Evolutionary conservation across 2,888 invertebrate species (phyloP), one percentile per base, ranked within the genome.

Genomic region (Parnassius mnemosyne): DNA sequence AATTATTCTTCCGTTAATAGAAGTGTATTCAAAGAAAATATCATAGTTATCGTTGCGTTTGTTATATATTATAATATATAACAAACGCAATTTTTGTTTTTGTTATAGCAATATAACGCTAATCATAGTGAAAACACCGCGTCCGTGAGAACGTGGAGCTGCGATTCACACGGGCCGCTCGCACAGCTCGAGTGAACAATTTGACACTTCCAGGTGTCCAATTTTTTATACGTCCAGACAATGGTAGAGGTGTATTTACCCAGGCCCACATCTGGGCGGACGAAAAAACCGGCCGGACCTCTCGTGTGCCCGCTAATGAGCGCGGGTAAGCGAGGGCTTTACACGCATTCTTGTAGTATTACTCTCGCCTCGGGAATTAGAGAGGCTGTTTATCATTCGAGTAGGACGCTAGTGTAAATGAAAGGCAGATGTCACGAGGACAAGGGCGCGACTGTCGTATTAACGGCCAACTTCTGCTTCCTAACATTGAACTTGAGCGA

Each of bases 121-220:
- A 75, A 75, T 71, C 71, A 71, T 63, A 71, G 65, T 65, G 66
- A 68, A 69, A 72, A 73, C 71, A 72, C 59, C 50, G 54, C 55
- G 59, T 43, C 49, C 60, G 63, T 64, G 66, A 57, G 63, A 70
- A 67, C 68, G 61, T 57, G 53, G 20, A 47, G 73, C 70, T 69
- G 77, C 74, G 79, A 79, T 89, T 89, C 88, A 86, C 89, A 89
- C 89, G 88, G 63, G 80, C 67, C 81, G 79, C 80, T 81, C 84
- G 79, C 85, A 81, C 83, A 81, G 82, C 67, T 79, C 75, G 81
- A 84, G 88, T 87, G 90, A 90, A 90, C 89, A 88, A 85, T 90
- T 89, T 90, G 89, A 90, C 90, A 91, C 90, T 82, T 90, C 89
- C 90, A 91, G 91, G 90, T 91, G 90, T 89, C 82, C 83, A 73